Evolutionary conservation across 2,888 invertebrate genomes (phyloP), one percentile per base, ranked within the genome.

Genomic region (Xanthia icteritia): DNA sequence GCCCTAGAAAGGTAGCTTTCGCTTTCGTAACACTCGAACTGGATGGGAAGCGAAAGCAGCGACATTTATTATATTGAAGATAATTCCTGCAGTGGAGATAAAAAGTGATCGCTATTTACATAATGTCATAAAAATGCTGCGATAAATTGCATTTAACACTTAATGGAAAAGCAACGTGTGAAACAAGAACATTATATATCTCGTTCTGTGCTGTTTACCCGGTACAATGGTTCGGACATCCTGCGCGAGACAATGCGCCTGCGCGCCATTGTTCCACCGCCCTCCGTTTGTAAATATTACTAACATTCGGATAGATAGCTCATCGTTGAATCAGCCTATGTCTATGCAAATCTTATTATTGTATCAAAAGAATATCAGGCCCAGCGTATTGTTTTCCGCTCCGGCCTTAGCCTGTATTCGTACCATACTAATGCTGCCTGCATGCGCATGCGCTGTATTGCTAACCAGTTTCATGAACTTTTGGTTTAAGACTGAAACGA

Each of bases 161-260:
- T 85, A 83, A 78, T 89, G 86, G 82, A 89, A 91, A 88, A 89
- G 88, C 85, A 77, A 86, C 76, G 89, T 89, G 90, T 91, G 90
- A 92, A 94, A 93, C 91, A 90, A 91, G 92, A 92, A 92, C 90
- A 90, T 86, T 83, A 90, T 91, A 90, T 91, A 94, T 94, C 92
- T 95, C 95, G 96, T 96, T 96, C 96, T 96, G 96, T 95, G 92
- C 96, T 96, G 96, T 95, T 96, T 96, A 92, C 91, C 89, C 89
- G 92, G 90, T 91, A 96, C 96, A 96, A 96, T 96, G 91, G 91
- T 89, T 94, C 95, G 95, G 94, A 95, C 95, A 95, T 96, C 96
- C 96, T 96, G 96, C 92, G 84, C 91, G 90, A 94, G 92, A 96
- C 96, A 96, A 96, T 96, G 93, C 94, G 91, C 92, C 91, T 87